Percentiles rank a stretch among this genome's conserved stretches.
phyloP scores from a whole-genome alignment of 2,888 invertebrate species.

The Neocrepidodera transversa region DNA sequence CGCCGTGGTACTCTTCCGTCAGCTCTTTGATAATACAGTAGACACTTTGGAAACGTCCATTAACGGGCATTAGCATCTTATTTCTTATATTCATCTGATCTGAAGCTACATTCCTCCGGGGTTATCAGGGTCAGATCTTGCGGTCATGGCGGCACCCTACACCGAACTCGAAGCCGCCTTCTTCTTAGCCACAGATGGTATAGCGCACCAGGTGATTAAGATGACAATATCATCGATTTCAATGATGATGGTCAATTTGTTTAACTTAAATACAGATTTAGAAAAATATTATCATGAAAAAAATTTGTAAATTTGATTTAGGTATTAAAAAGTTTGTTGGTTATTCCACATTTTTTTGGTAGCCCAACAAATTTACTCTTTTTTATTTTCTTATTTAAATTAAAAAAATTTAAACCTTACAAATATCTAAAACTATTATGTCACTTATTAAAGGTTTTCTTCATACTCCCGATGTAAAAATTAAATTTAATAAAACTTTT shows the following conservation, averaged over 20 bases:
- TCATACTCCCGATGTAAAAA: too few relatives aligned
- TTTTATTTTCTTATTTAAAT: too few relatives aligned
- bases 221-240: not conserved
- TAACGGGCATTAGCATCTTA: constrained; percentile 52
- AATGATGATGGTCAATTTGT: not conserved
- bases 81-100: constrained; percentile 51
- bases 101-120: constrained; percentile 50
- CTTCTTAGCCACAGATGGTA: constrained; percentile 14
- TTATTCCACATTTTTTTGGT: too few relatives aligned
- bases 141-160: constrained; percentile 49
- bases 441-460: too few relatives aligned
- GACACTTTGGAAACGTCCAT: constrained; percentile 45
- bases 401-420: too few relatives aligned
- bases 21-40: constrained; percentile 43
- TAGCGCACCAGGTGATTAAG: not conserved
- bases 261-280: too few relatives aligned
- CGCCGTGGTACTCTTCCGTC: constrained; percentile 34
- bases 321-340: too few relatives aligned
- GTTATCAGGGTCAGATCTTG: constrained; percentile 51
- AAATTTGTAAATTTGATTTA: too few relatives aligned
- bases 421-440: too few relatives aligned
- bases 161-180: constrained; percentile 30
- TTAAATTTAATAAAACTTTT: too few relatives aligned
- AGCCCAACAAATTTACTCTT: too few relatives aligned
- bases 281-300: too few relatives aligned